Conservation (phyloP, 2,797 vertebrate species). For the Rhynchonycteris naso region DNA sequence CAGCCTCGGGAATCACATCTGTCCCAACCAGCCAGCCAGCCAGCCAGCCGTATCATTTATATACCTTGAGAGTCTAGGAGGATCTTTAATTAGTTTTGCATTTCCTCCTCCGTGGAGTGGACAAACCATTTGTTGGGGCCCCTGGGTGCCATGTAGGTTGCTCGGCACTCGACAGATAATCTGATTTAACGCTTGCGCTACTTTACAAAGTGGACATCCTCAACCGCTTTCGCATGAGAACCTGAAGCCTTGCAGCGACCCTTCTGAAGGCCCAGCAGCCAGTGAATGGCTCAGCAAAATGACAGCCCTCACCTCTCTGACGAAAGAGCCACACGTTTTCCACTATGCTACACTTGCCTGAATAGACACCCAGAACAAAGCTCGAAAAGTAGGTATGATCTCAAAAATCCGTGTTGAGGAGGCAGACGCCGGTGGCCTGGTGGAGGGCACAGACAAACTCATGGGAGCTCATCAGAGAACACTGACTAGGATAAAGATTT, state of each 20-base stretch:
- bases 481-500: rapidly evolving
- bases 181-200: neutral
- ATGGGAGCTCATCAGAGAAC: neutral
- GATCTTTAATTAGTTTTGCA: neutral
- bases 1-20: neutral
- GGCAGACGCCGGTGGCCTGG: neutral
- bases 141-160: neutral
- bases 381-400: neutral
- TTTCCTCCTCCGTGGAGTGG: neutral
- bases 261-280: neutral
- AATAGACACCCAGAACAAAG: neutral
- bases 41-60: neutral
- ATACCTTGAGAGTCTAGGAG: neutral
- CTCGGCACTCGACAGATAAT: neutral
- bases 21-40: neutral
- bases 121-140: neutral
- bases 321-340: neutral
- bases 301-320: neutral
- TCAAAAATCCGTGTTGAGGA: neutral
- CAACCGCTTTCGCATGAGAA: neutral
- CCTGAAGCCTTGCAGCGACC: neutral
- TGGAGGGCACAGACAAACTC: neutral
- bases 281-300: rapidly evolving
- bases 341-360: neutral
- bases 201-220: neutral